A percentile compares a stretch with the other conserved stretches of the same genome.
phyloP scores from a whole-genome alignment of 2,113 vertebrate genomes.

The Opisthocomus hoazin region DNA sequence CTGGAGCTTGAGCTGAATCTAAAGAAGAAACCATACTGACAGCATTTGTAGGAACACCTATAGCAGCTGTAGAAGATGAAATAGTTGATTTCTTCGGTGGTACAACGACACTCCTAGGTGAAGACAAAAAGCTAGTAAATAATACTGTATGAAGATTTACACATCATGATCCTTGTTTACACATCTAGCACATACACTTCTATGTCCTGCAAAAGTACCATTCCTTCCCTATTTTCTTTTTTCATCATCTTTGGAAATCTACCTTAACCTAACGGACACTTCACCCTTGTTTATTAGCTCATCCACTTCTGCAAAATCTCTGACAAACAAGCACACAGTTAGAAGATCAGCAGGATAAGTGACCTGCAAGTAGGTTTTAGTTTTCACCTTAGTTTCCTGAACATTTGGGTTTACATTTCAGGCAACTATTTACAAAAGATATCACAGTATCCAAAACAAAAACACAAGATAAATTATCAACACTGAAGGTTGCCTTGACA shows the following conservation, averaged over 20 bases:
- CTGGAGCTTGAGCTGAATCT: conserved; percentile 74
- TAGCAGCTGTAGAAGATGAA: conserved; percentile 57
- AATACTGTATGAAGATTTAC: background rate
- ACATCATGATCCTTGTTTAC: background rate
- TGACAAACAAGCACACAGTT: background rate
- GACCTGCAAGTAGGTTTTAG: background rate
- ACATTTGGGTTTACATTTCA: background rate
- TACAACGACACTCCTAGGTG: conserved; percentile 87
- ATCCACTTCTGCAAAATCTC: background rate
- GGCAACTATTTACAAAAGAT: background rate
- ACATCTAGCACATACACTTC: background rate
- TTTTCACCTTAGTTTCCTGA: background rate
- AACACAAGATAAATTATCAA: background rate
- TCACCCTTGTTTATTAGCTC: background rate
- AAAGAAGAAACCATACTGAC: conserved; percentile 87
- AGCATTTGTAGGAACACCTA: conserved; percentile 71
- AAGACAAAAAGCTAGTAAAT: background rate
- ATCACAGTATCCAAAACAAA: background rate
- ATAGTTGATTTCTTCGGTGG: conserved; percentile 83
- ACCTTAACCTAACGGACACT: background rate
- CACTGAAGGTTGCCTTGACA: background rate
- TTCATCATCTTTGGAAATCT: background rate
- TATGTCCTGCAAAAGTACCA: background rate
- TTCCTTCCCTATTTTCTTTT: background rate
- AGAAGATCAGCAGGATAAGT: background rate